phyloP scores from a whole-genome alignment of 1,140 invertebrate species.

The Neodiprion lecontei region DNA sequence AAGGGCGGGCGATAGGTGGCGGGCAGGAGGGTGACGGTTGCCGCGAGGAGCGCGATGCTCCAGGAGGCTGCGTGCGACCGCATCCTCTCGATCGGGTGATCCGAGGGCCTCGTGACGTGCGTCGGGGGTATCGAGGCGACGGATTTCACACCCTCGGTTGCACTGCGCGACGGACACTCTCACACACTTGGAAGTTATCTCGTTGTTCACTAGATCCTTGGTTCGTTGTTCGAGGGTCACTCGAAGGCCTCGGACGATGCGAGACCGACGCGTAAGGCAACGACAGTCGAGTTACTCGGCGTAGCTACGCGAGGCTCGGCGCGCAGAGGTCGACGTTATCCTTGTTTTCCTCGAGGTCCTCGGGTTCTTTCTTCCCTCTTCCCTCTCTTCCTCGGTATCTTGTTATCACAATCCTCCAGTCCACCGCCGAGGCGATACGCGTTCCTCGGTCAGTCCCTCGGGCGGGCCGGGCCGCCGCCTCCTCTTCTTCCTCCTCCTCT shows the following conservation, averaged over 20 bases:
- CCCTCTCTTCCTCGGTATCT: background rate
- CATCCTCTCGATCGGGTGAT: constrained; percentile 37
- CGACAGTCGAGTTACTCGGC: constrained; percentile 27
- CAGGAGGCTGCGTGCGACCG: constrained; percentile 56
- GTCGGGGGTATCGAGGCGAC: constrained; percentile 9
- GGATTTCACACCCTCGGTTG: constrained; percentile 8
- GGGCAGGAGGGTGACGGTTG: constrained; percentile 58
- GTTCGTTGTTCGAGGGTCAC: constrained; percentile 23
- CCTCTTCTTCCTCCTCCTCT: constrained; percentile 17
- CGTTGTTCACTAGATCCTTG: constrained; percentile 19
- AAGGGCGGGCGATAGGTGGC: constrained; percentile 57
- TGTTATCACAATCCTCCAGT: too few species aligned
- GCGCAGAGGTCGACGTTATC: constrained; percentile 32
- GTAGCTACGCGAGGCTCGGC: constrained; percentile 29
- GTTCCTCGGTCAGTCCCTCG: background rate
- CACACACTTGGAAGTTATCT: constrained; percentile 28
- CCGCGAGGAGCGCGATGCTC: constrained; percentile 59
- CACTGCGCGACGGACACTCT: constrained; percentile 17
- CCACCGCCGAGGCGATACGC: too few species aligned
- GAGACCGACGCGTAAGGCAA: constrained; percentile 1
- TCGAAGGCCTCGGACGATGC: background rate
- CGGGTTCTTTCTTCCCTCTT: constrained; percentile 27
- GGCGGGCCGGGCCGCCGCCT: background rate
- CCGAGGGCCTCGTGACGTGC: constrained; percentile 1
- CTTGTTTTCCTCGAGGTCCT: constrained; percentile 9